Percentiles rank a stretch among this genome's conserved stretches.
These are phyloP conservation scores for Hirtodrosophila duncani DNA, from an alignment of 2,888 invertebrate genomes.

Conservation along the genomic window DNA sequence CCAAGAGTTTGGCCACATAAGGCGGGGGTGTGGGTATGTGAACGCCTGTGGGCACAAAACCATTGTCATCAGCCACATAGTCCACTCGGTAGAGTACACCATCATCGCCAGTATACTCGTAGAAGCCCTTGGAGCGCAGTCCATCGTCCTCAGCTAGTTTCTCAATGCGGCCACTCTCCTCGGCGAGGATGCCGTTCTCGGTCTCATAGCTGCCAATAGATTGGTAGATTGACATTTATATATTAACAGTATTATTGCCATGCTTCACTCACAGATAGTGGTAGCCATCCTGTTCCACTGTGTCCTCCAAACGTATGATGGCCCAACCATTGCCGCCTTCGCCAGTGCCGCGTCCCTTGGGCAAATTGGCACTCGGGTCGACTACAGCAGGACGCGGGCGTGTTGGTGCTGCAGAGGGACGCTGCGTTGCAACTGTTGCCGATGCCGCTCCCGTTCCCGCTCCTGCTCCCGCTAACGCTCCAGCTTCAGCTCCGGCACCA, in stretches of 20 bases:
- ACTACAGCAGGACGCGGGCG: constrained; percentile 11
- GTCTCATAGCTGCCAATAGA: constrained; percentile 79
- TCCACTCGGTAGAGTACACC: constrained; percentile 79
- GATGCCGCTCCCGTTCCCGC: too few relatives aligned
- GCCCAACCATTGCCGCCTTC: constrained; percentile 79
- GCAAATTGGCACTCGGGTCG: constrained; percentile 39
- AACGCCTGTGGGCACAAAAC: constrained; percentile 78
- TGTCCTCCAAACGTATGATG: constrained; percentile 80
- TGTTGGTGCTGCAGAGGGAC: constrained; percentile 17
- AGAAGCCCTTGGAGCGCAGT: constrained; percentile 83
- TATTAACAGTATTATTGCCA: neutral
- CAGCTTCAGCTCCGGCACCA: constrained; percentile 44
- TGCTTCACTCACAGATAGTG: constrained; percentile 79
- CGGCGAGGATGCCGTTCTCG: constrained; percentile 80
- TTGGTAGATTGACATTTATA: neutral
- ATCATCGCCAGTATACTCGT: constrained; percentile 83
- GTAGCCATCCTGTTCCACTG: constrained; percentile 80
- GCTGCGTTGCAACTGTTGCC: neutral
- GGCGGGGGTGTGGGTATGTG: constrained; percentile 80
- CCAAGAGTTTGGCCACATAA: constrained; percentile 82
- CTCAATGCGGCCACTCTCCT: constrained; percentile 81
- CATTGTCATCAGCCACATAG: constrained; percentile 81
- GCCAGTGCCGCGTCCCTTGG: constrained; percentile 69
- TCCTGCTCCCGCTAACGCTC: constrained; percentile 30
- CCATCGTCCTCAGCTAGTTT: constrained; percentile 80